Conservation (phyloP, 1,140 invertebrate species). For the Zaprionus lachaisei region DNA sequence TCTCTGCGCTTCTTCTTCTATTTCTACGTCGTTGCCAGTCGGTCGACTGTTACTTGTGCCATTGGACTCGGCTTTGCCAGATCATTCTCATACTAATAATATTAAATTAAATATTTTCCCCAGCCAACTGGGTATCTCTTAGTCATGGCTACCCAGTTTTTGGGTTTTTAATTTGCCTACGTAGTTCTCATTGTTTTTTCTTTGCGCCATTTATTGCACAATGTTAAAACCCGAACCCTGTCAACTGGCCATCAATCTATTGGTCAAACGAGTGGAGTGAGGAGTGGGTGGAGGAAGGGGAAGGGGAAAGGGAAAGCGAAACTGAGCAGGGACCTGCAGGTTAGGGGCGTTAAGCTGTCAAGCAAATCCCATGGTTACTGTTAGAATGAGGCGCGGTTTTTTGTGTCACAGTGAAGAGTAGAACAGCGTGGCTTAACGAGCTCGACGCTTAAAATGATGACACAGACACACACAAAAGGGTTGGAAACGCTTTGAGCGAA, state of each 20-base stretch:
- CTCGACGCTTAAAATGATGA: slow-evolving; percentile 67
- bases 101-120: background rate
- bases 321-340: background rate
- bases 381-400: slow-evolving; percentile 67
- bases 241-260: slow-evolving; percentile 81
- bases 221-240: slow-evolving; percentile 64
- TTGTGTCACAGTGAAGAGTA: slow-evolving; percentile 33
- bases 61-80: too few relatives aligned
- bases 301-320: background rate
- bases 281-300: background rate
- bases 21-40: too few relatives aligned
- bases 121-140: background rate
- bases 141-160: background rate
- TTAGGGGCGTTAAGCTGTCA: slow-evolving; percentile 62
- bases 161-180: background rate
- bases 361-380: slow-evolving; percentile 60
- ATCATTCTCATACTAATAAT: background rate
- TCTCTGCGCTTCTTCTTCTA: too few relatives aligned
- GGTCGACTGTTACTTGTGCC: too few relatives aligned
- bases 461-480: slow-evolving; percentile 69
- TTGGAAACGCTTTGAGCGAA: slow-evolving; percentile 67
- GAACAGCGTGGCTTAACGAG: slow-evolving; percentile 59
- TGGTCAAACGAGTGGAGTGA: slow-evolving; percentile 11
- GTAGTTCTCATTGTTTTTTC: slow-evolving; percentile 15
- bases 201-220: slow-evolving; percentile 49